Base-by-base conservation (phyloP, 2,113 vertebrate species). In the Ailurus styani region DNA sequence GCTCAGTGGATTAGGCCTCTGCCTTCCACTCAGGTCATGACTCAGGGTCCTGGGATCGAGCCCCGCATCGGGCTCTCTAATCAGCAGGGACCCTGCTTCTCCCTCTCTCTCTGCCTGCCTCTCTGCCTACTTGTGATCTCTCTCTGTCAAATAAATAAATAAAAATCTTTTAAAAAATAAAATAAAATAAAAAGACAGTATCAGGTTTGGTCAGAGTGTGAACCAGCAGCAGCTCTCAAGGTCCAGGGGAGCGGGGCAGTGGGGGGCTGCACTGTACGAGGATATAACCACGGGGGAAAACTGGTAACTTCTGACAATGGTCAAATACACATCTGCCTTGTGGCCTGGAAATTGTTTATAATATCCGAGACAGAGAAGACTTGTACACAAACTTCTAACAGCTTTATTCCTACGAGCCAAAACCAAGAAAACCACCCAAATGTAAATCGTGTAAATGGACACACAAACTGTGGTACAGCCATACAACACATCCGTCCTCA, bases 261-360 rank as follows among this genome's bases (percentile, higher is more conserved):
- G 57, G 57, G 25, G 11, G 23, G 55, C 8, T 5, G 11, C 25
- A 31, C 25, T 1, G 4, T 3, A 10, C 40, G 37, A 2, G 0
- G 52, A 31, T 1, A 14, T 15, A 6, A 29, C 20, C 64, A 2
- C 64, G 4, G 10, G 52, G 13, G 52, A 23, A 18, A 45, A 15
- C 18, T 5, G 42, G 93, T 55, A 31, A 34, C 78, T 94, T 37
- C 34, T 86, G 15, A 11, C 0, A 15, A 54, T 0, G 6, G 31
- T 13, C 29, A 12, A 62, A 31, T 34, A 85, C 10, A 15, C 1
- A 14, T n/a, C 73, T 5, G 50, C 13, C 37, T 57, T 9, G 25
- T 0, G 34, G 60, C 75, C 82, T 17, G 64, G 42, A 60, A 68
- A 54, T 18, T 55, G 50, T 50, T 40, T 72, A 40, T 18, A 31